These are phyloP conservation scores for Ciconia boyciana DNA, from an alignment of 2,113 vertebrate species.

Conservation along the genomic window DNA sequence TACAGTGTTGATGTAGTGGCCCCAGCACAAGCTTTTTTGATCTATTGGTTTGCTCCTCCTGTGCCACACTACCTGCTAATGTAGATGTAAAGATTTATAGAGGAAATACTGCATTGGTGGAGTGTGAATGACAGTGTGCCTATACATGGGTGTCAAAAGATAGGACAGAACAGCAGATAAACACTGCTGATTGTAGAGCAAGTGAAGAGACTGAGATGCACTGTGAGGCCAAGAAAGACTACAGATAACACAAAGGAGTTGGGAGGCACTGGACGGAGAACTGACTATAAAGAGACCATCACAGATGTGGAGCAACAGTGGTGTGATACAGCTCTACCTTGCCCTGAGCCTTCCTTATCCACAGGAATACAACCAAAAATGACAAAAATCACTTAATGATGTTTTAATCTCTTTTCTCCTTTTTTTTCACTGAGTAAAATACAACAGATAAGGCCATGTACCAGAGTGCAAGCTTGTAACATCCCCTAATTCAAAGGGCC, in stretches of 20 bases:
- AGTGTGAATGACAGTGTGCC: background rate
- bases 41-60: background rate
- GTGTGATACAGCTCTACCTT: background rate
- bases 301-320: background rate
- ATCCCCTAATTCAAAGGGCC: background rate
- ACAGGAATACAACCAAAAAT: background rate
- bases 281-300: background rate
- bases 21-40: background rate
- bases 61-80: background rate
- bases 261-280: background rate
- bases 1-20: background rate
- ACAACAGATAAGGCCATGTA: background rate
- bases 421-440: background rate
- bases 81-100: background rate
- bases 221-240: background rate
- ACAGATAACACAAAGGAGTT: background rate
- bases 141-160: background rate
- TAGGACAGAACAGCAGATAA: background rate
- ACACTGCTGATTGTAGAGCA: background rate
- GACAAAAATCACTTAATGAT: background rate
- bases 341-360: background rate
- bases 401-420: background rate
- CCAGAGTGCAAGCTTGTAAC: background rate
- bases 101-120: background rate
- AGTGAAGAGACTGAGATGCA: background rate